Evolutionary conservation across 2,113 vertebrate genomes (phyloP), one percentile per base, ranked within the genome.

Genomic region (Gorsachius goisagi): DNA sequence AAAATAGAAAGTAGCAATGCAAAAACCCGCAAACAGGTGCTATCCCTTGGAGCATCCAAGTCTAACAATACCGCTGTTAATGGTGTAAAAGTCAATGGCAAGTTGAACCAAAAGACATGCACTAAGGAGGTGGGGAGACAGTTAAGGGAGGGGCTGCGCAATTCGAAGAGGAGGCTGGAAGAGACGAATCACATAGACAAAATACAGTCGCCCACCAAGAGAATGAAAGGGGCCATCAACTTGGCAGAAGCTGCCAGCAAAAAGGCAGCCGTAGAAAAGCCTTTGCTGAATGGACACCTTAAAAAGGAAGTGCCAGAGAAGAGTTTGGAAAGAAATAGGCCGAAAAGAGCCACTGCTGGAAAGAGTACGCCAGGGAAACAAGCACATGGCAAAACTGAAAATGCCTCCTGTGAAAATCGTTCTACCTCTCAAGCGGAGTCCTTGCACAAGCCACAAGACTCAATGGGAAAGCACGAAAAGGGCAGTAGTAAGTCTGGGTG

Each of bases 11-110:
- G 99, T 99, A 99, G 99, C 99, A 99, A 99, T 99, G 99, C 99
- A 99, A 99, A 99, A 99, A 99, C 99, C 97, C 99, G 99, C 98
- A 99, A 99, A 99, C 99, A 99, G 99, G 99, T 99, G 99, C 99
- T 99, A 99, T 98, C 99, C 98, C 98, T 98, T 97, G 98, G 98
- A 97, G 97, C 95, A 96, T 98, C 98, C 97, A 98, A 95, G 98
- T 96, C 98, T 94, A 97, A 98, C 92, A 98, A 97, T 97, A 96
- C 97, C 89, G 97, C 98, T 96, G 94, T 97, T 93, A 98, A 96
- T 39, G 98, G 98, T 97, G 96, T 98, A 94, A 99, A 99, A 97
- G 98, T 98, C 98, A 99, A 99, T 88, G 98, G 99, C 96, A 98
- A 98, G 98, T 98, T 99, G 90, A 99, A 99, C 90, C 99, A 99